Conservation (phyloP, 1,140 invertebrate genomes). For the Monomorium pharaonis region DNA sequence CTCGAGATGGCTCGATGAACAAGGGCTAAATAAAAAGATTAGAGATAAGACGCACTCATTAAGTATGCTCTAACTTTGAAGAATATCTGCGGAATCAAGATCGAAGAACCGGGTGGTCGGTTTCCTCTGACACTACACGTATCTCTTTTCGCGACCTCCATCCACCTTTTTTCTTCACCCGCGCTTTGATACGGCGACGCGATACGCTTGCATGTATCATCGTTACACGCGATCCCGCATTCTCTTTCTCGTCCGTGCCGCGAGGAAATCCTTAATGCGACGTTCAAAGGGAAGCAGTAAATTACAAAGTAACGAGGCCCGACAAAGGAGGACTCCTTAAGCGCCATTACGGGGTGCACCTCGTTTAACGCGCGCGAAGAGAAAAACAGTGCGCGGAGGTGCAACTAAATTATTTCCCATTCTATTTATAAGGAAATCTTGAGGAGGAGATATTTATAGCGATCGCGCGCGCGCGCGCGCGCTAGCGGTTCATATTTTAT, state of each 20-base stretch:
- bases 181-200: slow-evolving; percentile 43
- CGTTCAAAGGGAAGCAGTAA: slow-evolving; percentile 58
- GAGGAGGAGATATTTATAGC: slow-evolving; percentile 42
- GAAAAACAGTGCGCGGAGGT: slow-evolving; percentile 39
- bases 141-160: not conserved
- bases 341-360: slow-evolving; percentile 26
- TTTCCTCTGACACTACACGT: not conserved
- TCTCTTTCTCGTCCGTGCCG: slow-evolving; percentile 54
- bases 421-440: slow-evolving; percentile 55
- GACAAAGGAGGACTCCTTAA: slow-evolving; percentile 56
- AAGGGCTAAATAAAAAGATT: not conserved
- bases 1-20: not conserved
- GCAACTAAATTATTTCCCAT: slow-evolving; percentile 46
- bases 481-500: slow-evolving; percentile 38
- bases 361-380: slow-evolving; percentile 37
- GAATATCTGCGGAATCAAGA: slow-evolving; percentile 1
- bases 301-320: slow-evolving; percentile 63
- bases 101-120: slow-evolving; percentile 49
- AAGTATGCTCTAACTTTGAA: not conserved
- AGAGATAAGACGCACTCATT: not conserved
- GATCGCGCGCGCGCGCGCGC: slow-evolving; percentile 21
- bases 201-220: slow-evolving; percentile 59
- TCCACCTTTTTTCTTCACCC: not conserved
- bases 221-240: slow-evolving; percentile 58
- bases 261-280: slow-evolving; percentile 62